These are phyloP conservation scores for Gnathonemus longibarbis DNA, from an alignment of 2,113 vertebrate genomes.

Conservation along the genomic window DNA sequence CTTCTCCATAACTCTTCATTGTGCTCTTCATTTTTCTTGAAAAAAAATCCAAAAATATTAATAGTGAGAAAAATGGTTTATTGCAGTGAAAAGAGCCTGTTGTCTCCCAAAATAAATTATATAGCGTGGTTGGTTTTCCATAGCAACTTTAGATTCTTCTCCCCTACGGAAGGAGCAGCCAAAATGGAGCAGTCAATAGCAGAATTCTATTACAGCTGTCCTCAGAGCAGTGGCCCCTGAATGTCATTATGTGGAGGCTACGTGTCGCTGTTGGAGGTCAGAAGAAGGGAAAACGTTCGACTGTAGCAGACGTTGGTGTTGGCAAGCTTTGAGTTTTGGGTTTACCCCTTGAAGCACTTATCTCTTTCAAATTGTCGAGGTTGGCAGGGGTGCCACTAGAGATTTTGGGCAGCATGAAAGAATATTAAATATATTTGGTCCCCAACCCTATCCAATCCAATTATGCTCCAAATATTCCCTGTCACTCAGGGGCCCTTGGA, in stretches of 20 bases:
- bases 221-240: not conserved
- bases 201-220: not conserved
- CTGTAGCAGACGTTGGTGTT: not conserved
- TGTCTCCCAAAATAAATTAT: not conserved
- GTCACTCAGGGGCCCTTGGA: not conserved
- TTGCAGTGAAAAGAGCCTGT: not conserved
- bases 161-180: not conserved
- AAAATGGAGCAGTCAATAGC: not conserved
- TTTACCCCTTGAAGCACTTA: not conserved
- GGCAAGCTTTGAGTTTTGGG: not conserved
- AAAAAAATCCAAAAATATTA: not conserved
- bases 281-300: not conserved
- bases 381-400: not conserved
- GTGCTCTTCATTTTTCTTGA: not conserved
- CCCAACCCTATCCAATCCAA: not conserved
- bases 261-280: not conserved
- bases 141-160: not conserved
- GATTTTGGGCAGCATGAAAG: not conserved
- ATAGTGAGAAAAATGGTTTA: constrained; percentile 10
- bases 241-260: not conserved
- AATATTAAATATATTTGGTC: not conserved
- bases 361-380: not conserved
- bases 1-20: not conserved
- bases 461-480: not conserved
- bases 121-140: not conserved